These are phyloP conservation scores for Helicoverpa zea DNA, from an alignment of 1,140 invertebrate species.

Conservation along the genomic window DNA sequence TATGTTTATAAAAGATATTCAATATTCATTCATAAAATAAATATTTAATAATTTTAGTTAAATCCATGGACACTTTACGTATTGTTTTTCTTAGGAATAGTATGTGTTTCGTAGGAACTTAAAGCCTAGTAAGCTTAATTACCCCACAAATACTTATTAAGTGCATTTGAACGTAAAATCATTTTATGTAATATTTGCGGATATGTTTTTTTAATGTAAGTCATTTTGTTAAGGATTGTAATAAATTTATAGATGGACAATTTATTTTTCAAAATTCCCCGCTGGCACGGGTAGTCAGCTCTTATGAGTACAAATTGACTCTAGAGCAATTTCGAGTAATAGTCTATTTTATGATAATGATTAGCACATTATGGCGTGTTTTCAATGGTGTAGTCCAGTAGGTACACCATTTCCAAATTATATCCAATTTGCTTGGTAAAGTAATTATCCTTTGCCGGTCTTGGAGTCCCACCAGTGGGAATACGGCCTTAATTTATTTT, in stretches of 20 bases:
- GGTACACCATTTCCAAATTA: no score
- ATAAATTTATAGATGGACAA: background rate
- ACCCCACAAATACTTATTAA: no score
- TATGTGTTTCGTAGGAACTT: no score
- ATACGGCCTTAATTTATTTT: background rate
- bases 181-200: background rate
- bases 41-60: no score
- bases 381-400: background rate
- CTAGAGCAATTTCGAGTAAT: background rate
- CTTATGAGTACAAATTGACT: conserved; percentile 19
- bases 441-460: background rate
- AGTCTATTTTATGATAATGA: conserved; percentile 6
- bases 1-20: background rate
- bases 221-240: conserved; percentile 10
- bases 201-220: background rate
- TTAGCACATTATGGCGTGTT: background rate
- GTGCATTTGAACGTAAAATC: no score
- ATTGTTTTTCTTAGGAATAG: no score
- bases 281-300: conserved; percentile 25
- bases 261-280: conserved; percentile 26
- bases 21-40: no score
- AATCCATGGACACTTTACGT: no score
- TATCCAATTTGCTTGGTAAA: no score
- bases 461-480: background rate
- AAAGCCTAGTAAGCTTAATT: no score